Conservation (phyloP, 2,888 invertebrate species). For the Nycteola revayana region DNA sequence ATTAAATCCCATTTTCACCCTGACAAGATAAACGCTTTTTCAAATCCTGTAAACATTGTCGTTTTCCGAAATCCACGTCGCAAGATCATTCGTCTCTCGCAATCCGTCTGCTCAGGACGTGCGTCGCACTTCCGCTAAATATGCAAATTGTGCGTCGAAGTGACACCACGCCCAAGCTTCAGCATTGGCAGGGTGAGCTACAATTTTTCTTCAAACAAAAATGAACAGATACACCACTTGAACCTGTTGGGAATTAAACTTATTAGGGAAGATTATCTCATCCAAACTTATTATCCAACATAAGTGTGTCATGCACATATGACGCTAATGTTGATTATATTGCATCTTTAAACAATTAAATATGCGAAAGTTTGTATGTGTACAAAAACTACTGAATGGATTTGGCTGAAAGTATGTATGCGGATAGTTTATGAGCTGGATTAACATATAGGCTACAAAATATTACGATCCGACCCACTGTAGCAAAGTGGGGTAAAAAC, state of each 20-base stretch:
- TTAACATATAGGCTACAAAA: no score
- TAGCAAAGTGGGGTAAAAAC: no score
- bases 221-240: conserved; percentile 70
- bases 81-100: conserved; percentile 67
- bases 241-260: conserved; percentile 47
- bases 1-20: not conserved
- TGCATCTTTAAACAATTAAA: no score
- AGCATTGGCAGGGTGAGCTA: conserved; percentile 48
- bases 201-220: conserved; percentile 76
- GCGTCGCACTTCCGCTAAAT: conserved; percentile 76
- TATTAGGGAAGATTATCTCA: no score
- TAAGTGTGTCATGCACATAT: no score
- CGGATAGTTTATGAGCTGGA: no score
- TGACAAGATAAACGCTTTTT: conserved; percentile 18
- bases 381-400: no score
- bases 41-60: conserved; percentile 35
- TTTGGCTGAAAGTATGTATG: no score
- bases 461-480: no score
- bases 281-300: no score
- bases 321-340: no score
- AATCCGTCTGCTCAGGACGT: conserved; percentile 72
- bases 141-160: conserved; percentile 73
- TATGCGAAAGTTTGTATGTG: no score
- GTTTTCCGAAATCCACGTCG: conserved; percentile 46
- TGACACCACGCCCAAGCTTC: conserved; percentile 71